These are phyloP conservation scores for Callinectes sapidus DNA, from an alignment of 2,888 invertebrate genomes.

Conservation along the genomic window DNA sequence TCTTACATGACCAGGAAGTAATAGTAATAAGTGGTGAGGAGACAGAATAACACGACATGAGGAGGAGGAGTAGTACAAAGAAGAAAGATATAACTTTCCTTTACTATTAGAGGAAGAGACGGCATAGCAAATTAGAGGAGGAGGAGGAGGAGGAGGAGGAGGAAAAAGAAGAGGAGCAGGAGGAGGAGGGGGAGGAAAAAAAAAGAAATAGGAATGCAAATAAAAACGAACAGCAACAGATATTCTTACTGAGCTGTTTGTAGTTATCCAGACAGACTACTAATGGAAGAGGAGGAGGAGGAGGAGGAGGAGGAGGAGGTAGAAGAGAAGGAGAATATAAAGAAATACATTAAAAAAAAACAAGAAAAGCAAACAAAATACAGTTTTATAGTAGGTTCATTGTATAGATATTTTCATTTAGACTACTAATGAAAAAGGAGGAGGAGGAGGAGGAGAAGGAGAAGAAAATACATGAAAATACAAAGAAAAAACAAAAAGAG, in stretches of 20 bases:
- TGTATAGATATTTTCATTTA: neutral
- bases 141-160: neutral
- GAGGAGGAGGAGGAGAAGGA: neutral
- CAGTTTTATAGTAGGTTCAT: too few species aligned
- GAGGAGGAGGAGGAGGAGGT: neutral
- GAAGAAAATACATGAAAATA: neutral
- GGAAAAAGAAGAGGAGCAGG: too few species aligned
- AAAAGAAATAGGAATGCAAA: neutral
- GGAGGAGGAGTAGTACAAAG: neutral
- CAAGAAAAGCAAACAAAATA: too few species aligned
- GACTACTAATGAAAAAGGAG: neutral
- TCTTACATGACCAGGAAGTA: too few species aligned
- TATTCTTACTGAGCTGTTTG: neutral
- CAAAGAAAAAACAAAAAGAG: too few species aligned
- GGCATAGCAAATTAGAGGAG: neutral
- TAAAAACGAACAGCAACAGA: neutral
- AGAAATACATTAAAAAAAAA: too few species aligned
- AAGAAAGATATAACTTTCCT: neutral
- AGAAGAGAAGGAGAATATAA: too few species aligned
- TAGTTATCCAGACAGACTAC: neutral
- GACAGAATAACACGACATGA: neutral
- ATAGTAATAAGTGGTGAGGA: neutral
- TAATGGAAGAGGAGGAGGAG: neutral
- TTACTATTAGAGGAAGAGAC: neutral
- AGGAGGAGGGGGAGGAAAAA: neutral